Base-by-base conservation (phyloP, 2,888 invertebrate species). In the Microlaimidae sp. region DNA sequence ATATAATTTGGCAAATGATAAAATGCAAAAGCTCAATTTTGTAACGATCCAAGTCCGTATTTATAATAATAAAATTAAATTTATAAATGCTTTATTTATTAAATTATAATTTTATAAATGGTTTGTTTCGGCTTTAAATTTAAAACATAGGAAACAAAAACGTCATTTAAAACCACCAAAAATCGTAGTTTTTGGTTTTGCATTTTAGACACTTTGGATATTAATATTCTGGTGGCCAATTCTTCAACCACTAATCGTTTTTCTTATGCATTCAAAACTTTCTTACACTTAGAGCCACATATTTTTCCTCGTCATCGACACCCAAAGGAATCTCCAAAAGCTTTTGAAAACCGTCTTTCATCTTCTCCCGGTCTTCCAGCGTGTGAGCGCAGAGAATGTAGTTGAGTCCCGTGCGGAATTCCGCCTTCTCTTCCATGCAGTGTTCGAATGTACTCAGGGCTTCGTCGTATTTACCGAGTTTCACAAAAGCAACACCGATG, bases 381-480 rank as follows among this genome's bases (percentile, higher is more conserved):
- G 74, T 73, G 61, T 72, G 75, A 59, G 74, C 72, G 55, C 75
- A 73, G 24, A 76, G 63, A 29, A 93, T 81, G 53, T 92, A 76
- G 71, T 95, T 90, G 59, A 97, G 78, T 43, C 90, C 88, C 68
- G 77, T 64, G 59, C 75, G 82, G 67, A 86, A 84, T 69, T 87
- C 86, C 0, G 90, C 83, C 62, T 85, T 82, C 71, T 95, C 93
- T 52, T 86, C 84, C 87, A 97, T 90, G 56, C 95, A 92, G 72
- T 89, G 92, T 70, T 97, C 95, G 72, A 97, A 89, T 64, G 88
- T 89, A 2, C 85, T 85, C 46, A 90, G 83, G 0, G 97, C 95
- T 70, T 97, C 95, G 51, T 84, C 83, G 72, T 89, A 89, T 71
- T 92, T 89, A 27, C 88, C 88, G 84, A 93, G 85, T 68, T 86